Evolutionary conservation across 2,888 invertebrate genomes (phyloP), one percentile per base, ranked within the genome.

Genomic region (Chalcosyrphus nemorum): DNA sequence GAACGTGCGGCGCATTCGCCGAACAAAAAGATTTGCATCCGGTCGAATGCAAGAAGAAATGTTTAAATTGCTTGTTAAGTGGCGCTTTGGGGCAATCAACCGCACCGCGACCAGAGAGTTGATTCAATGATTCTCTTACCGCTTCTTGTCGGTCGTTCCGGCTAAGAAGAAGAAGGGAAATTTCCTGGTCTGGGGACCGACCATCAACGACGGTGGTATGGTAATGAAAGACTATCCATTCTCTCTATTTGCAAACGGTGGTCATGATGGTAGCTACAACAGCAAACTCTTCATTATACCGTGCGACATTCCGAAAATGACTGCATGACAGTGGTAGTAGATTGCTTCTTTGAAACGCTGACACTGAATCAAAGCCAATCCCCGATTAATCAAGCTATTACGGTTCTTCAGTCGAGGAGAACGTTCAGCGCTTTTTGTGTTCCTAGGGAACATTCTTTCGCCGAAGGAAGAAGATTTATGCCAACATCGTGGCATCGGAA

Each of bases 51-150:
- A 61, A 70, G 57, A 71, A 70, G 68, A 84, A 84, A 84, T 75
- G 70, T 52, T 74, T 75, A 80, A 84, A 84, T 84, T 84, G 84
- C 80, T 80, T 84, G 84, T 84, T 84, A 84, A 84, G 84, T 84
- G 84, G 84, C 84, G 84, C 84, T 84, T 84, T 84, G 84, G 80
- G 84, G 80, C 84, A 84, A 75, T 84, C 80, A 80, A 70, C 68
- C 52, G 80, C n/a, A n/a, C 24, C 78, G 68, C 80, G 59, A 27
- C 45, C 24, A 4, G 24, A 61, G 61, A 50, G 72, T 78, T 78
- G 66, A 80, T 35, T 84, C 80, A 70, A 57, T 75, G 63, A 70
- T 80, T 80, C 80, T n/a, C n/a, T n/a, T 61, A 50, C 35, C 38
- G 24, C 45, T 41, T 50, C n/a, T n/a, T n/a, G n/a, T n/a, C n/a